phyloP scores from a whole-genome alignment of 1,140 invertebrate genomes.

The Nasonia longicornis region DNA sequence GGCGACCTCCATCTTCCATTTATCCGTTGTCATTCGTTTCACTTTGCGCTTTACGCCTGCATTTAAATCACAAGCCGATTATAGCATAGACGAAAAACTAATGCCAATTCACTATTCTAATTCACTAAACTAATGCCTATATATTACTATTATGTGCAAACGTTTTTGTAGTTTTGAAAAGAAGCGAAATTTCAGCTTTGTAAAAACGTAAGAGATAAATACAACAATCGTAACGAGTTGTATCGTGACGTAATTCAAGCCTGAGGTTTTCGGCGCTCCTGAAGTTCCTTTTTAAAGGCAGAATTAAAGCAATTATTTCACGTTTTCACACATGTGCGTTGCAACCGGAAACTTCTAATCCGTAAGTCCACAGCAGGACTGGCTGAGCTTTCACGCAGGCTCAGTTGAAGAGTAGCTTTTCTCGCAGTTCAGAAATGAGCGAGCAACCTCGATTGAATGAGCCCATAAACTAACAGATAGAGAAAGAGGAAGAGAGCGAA shows the following conservation, averaged over 20 bases:
- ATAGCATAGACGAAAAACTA: no score
- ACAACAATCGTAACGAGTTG: no score
- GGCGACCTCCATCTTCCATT: constrained; percentile 21
- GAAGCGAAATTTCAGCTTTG: no score
- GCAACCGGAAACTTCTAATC: neutral
- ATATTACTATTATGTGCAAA: no score
- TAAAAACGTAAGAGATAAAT: no score
- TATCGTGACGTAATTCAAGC: no score
- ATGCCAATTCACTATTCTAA: no score
- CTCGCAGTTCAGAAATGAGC: neutral
- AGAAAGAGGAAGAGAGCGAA: neutral
- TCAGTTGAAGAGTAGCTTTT: neutral
- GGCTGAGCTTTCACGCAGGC: neutral
- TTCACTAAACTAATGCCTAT: no score
- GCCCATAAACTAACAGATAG: constrained; percentile 32
- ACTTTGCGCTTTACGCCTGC: neutral
- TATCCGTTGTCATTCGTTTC: neutral
- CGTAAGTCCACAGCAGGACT: neutral
- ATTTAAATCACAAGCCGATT: neutral
- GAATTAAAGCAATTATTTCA: no score
- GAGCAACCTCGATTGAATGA: constrained; percentile 13
- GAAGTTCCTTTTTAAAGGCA: no score
- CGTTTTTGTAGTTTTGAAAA: no score
- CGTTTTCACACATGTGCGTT: neutral
- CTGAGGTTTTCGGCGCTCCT: no score